Percentiles rank a stretch among this genome's conserved stretches.
These are phyloP conservation scores for Sebastes minor DNA, from an alignment of 2,797 vertebrate genomes.

Conservation along the genomic window DNA sequence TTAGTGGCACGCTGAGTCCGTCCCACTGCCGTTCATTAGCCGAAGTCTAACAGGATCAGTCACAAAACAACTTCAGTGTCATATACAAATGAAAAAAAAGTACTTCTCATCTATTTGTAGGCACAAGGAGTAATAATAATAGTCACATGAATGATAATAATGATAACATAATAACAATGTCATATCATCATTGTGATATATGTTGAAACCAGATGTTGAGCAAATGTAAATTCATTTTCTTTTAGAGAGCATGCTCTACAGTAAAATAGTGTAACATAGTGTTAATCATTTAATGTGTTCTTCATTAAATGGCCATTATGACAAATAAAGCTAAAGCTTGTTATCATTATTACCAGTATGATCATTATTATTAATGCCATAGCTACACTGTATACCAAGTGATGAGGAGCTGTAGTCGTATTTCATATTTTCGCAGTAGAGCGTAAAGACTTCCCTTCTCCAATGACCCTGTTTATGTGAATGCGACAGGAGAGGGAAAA, in stretches of 20 bases:
- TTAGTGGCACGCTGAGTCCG: constrained; percentile 25
- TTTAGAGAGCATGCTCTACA: constrained; percentile 35
- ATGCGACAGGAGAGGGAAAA: constrained; percentile 60
- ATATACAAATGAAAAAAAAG: constrained; percentile 75
- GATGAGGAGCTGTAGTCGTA: constrained; percentile 32
- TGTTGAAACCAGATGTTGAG: constrained; percentile 26
- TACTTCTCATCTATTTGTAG: constrained; percentile 63
- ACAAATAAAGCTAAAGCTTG: constrained; percentile 40
- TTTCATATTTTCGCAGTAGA: constrained; percentile 47
- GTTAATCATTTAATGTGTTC: constrained; percentile 15
- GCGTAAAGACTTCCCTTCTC: constrained; percentile 48
- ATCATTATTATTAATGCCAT: constrained; percentile 71
- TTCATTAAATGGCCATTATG: constrained; percentile 14
- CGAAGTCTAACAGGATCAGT: constrained; percentile 65
- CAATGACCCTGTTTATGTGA: constrained; percentile 73
- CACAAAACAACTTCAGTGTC: constrained; percentile 71
- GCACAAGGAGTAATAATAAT: constrained; percentile 75
- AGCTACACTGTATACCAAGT: constrained; percentile 34
- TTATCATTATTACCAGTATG: constrained; percentile 71
- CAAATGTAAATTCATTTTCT: constrained; percentile 24
- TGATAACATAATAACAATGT: constrained; percentile 55
- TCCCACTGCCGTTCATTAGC: constrained; percentile 43
- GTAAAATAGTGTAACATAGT: constrained; percentile 12
- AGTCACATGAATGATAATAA: constrained; percentile 66
- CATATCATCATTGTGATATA: constrained; percentile 27